Conservation (phyloP, 2,113 vertebrate species). For the Egretta garzetta region DNA sequence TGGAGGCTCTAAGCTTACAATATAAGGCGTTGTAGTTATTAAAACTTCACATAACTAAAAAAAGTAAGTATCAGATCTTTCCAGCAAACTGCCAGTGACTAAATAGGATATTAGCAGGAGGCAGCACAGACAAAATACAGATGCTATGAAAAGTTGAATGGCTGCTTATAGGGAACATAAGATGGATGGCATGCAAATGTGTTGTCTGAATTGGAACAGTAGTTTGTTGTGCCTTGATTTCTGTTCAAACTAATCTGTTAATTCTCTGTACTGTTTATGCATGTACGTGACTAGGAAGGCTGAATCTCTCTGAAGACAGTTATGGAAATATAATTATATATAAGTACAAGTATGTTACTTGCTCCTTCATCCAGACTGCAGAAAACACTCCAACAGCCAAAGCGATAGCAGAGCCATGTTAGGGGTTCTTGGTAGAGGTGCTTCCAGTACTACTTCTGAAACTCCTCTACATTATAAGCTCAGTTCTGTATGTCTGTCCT, state of each 20-base stretch:
- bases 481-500: background rate
- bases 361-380: background rate
- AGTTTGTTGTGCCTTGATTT: constrained; percentile 1
- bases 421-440: background rate
- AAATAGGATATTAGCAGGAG: constrained; percentile 10
- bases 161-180: background rate
- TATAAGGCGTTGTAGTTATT: background rate
- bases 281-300: background rate
- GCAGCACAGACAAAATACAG: constrained; percentile 22
- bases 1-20: background rate
- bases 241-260: background rate
- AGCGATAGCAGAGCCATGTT: background rate
- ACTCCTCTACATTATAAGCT: background rate
- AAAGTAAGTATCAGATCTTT: background rate
- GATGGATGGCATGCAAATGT: background rate
- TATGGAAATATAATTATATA: background rate
- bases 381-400: background rate
- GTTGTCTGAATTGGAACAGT: background rate
- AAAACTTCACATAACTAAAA: background rate
- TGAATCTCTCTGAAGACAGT: background rate
- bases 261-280: background rate
- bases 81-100: background rate
- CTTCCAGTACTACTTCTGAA: background rate
- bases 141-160: background rate
- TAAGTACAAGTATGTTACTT: background rate